A percentile compares a stretch with the other conserved stretches of the same genome.
Evolutionary conservation across 2,113 vertebrate species (phyloP).

Genomic region (Ancistrus triradiatus): DNA sequence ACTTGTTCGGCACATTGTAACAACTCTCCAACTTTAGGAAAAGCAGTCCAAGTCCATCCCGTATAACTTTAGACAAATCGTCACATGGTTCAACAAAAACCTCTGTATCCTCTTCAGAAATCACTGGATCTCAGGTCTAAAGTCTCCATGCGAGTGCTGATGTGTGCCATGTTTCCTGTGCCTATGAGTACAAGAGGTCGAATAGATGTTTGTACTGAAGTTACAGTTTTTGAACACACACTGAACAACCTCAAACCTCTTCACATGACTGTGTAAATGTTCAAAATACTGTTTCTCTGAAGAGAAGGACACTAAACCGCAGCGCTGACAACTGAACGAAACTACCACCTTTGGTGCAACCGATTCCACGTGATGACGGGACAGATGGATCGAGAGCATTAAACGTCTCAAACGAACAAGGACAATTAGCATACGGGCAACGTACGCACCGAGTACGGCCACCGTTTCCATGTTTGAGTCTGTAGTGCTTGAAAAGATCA

Average conservation of each 20-base stretch:
- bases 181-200: conserved; percentile 10
- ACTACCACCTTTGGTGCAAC: neutral
- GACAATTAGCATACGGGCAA: too few species aligned
- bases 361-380: conserved; percentile 1
- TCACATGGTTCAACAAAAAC: neutral
- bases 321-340: conserved; percentile 11
- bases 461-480: too few species aligned
- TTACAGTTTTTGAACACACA: conserved; percentile 21
- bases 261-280: conserved; percentile 8
- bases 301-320: neutral
- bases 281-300: conserved; percentile 28
- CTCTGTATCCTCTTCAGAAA: conserved; percentile 4
- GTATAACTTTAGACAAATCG: neutral
- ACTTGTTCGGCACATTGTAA: neutral
- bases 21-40: conserved; percentile 13
- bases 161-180: conserved; percentile 24
- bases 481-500: too few species aligned
- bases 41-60: neutral
- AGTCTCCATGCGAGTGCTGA: conserved; percentile 2
- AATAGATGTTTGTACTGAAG: conserved; percentile 22
- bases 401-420: conserved; percentile 31
- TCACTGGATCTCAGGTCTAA: neutral
- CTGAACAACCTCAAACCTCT: neutral
- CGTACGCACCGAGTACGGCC: too few species aligned
- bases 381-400: conserved; percentile 17